Evolutionary conservation across 2,797 vertebrate species (phyloP), one percentile per base, ranked within the genome.

Genomic region (Pseudochromis fuscus): DNA sequence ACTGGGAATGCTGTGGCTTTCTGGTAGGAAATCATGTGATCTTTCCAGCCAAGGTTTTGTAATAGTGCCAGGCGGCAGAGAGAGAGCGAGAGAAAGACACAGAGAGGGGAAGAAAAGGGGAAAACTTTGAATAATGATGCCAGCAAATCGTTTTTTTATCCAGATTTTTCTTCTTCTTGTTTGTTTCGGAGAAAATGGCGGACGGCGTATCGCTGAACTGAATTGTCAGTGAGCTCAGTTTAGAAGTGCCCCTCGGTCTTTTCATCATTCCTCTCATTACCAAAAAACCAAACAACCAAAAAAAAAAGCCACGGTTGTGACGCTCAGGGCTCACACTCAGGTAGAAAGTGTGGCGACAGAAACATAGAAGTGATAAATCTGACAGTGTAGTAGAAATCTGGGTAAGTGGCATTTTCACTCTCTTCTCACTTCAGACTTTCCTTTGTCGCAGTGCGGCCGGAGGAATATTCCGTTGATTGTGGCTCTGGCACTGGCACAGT

Each of bases 151-250:
- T 91, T 95, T 94, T 91, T 40, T 62, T 83, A 64, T 83, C 89
- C 79, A 49, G 55, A 62, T 63, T 93, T 91, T 91, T 92, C 53
- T 92, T 88, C 92, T 92, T 93, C 91, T 93, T 89, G 88, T 93
- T 91, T 93, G 92, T 87, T 93, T 90, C 86, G 92, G 91, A 94
- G 95, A 96, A 98, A 97, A 97, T 97, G 96, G 96, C 96, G 94
- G 95, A 95, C 92, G 80, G 91, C 86, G 91, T 93, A 80, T 91
- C n/a, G 88, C 94, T 95, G 94, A 95, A 91, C 94, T 95, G 93
- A 95, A 92, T 94, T 92, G 92, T 93, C 92, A 92, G 94, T 87
- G 92, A 82, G 94, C 87, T 95, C 91, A 91, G 90, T 92, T 93
- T 89, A 91, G 91, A 93, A 95, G 91, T 91, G 92, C 90, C 94